Evolutionary conservation across 2,797 vertebrate species (phyloP).

Genomic region (Coregonus ussuriensis): DNA sequence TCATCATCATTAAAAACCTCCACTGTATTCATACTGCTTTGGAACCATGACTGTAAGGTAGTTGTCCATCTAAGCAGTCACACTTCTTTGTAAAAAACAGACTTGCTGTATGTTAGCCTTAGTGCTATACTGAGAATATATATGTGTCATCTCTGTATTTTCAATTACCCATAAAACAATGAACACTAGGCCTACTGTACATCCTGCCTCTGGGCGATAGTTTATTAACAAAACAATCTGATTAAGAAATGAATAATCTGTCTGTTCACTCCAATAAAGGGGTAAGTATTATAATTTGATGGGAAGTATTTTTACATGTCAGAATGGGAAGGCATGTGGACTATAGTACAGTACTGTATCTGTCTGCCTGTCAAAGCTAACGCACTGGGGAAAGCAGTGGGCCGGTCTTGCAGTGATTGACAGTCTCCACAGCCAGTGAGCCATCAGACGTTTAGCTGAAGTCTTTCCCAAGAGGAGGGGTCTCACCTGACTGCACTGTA

Average conservation of each 20-base stretch:
- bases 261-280: background rate
- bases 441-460: conserved; percentile 20
- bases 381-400: background rate
- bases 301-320: background rate
- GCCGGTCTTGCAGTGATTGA: conserved; percentile 19
- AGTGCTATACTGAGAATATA: conserved; percentile 20
- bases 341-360: background rate
- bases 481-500: background rate
- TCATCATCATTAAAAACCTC: conserved; percentile 51
- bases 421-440: conserved; percentile 17
- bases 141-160: background rate
- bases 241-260: background rate
- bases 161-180: background rate
- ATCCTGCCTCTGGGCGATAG: background rate
- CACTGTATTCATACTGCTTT: conserved; percentile 57
- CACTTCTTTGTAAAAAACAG: background rate
- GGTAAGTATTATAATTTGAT: background rate
- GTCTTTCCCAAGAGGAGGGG: conserved; percentile 9
- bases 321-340: background rate
- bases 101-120: background rate
- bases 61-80: conserved; percentile 22
- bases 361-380: background rate
- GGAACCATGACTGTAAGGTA: conserved; percentile 43
- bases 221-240: background rate
- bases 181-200: background rate